Percentiles rank a stretch among this genome's conserved stretches.
Conservation (phyloP, 2,113 vertebrate genomes). For the Muntiacus muntjak region DNA sequence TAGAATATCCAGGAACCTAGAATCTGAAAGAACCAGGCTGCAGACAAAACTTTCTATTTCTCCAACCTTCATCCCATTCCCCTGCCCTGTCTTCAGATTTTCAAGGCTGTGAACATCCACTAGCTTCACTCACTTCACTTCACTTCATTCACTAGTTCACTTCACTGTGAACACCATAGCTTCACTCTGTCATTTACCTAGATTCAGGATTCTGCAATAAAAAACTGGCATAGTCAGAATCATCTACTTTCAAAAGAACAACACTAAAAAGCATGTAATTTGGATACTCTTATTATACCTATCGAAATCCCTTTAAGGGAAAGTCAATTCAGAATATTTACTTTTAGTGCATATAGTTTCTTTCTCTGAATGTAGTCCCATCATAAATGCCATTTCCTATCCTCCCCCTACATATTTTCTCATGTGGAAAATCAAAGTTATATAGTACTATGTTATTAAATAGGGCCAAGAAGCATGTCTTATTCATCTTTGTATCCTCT, state of each 20-base stretch:
- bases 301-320: not conserved
- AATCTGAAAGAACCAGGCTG: not conserved
- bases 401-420: not conserved
- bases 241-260: not conserved
- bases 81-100: not conserved
- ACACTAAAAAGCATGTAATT: not conserved
- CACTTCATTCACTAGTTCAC: too few species aligned
- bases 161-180: too few species aligned
- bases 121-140: not conserved
- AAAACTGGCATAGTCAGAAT: not conserved
- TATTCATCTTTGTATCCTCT: not conserved
- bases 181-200: not conserved
- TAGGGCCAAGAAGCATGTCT: not conserved
- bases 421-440: constrained; percentile 3
- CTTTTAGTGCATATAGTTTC: not conserved
- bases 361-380: not conserved
- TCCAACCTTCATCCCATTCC: too few species aligned
- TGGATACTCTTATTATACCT: not conserved
- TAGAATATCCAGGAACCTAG: not conserved
- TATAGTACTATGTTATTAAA: not conserved
- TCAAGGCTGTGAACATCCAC: not conserved
- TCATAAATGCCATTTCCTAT: not conserved
- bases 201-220: not conserved
- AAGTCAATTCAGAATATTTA: not conserved
- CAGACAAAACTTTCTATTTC: not conserved